Conservation (phyloP, 2,113 vertebrate genomes). For the Rhodinocichla rosea region DNA sequence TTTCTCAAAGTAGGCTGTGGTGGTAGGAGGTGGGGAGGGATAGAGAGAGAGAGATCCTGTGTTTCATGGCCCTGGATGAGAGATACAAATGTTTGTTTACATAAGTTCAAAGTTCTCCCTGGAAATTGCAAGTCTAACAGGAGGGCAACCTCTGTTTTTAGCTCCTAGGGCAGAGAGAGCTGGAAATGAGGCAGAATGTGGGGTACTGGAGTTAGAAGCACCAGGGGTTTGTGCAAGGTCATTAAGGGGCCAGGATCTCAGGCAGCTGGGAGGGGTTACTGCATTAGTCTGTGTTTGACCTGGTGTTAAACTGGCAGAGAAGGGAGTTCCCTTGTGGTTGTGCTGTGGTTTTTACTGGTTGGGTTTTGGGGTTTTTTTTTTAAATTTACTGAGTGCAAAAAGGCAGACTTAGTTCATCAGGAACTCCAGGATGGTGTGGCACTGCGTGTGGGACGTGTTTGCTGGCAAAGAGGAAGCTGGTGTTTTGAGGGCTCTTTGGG, state of each 20-base stretch:
- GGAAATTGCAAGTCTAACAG: not conserved
- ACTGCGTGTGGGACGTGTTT: not conserved
- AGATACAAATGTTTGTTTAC: not conserved
- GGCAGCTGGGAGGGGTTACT: not conserved
- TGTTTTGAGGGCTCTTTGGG: not conserved
- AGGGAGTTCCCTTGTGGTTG: conserved; percentile 23
- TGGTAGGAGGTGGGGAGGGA: not conserved
- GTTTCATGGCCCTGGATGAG: not conserved
- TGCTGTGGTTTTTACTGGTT: not conserved
- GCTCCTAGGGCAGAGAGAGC: not conserved
- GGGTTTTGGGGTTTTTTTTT: not conserved
- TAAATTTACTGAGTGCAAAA: not conserved
- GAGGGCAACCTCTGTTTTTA: not conserved
- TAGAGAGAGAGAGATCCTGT: not conserved
- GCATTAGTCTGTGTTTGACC: not conserved
- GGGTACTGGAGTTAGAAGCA: not conserved
- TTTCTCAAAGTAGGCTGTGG: not conserved
- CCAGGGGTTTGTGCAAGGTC: not conserved
- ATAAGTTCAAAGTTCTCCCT: not conserved
- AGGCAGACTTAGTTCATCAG: not conserved
- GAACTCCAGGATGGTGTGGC: not conserved
- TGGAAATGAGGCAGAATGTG: not conserved
- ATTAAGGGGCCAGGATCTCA: not conserved
- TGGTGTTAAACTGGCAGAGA: not conserved
- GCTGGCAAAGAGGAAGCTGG: not conserved